Conservation (phyloP, 2,888 invertebrate genomes). For the Unio pictorum region DNA sequence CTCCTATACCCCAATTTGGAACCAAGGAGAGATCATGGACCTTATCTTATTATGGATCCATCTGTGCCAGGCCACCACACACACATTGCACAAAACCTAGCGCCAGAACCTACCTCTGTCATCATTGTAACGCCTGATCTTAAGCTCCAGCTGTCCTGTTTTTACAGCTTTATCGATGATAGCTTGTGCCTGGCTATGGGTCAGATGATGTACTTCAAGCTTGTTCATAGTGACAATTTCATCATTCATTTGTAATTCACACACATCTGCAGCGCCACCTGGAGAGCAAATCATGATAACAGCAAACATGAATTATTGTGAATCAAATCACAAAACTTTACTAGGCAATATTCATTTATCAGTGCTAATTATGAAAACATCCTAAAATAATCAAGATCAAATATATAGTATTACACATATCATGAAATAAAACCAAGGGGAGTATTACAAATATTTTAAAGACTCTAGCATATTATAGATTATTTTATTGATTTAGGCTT, state of each 20-base stretch:
- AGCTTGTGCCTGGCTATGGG: constrained; percentile 59
- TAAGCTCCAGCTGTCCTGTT: constrained; percentile 54
- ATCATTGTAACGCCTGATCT: constrained; percentile 43
- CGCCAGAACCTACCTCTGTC: constrained; percentile 13
- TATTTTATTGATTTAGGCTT: too few species aligned
- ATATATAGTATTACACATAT: too few species aligned
- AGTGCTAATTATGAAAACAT: too few species aligned
- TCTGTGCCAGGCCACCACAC: too few species aligned
- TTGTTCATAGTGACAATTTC: constrained; percentile 66
- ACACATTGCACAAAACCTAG: too few species aligned
- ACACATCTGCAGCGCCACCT: constrained; percentile 70
- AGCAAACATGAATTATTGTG: neutral
- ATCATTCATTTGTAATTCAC: constrained; percentile 68
- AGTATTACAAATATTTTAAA: too few species aligned
- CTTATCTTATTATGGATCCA: too few species aligned
- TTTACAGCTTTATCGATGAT: constrained; percentile 61
- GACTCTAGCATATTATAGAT: too few species aligned
- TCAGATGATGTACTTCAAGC: constrained; percentile 54
- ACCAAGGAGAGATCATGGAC: too few species aligned
- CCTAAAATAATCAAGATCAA: too few species aligned
- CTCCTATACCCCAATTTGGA: too few species aligned
- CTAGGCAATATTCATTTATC: neutral
- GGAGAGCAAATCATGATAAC: constrained; percentile 7
- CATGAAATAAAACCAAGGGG: too few species aligned
- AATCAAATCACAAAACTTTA: neutral